Percentiles rank a stretch among this genome's conserved stretches.
phyloP scores from a whole-genome alignment of 2,888 invertebrate species.

The Luperina testacea region DNA sequence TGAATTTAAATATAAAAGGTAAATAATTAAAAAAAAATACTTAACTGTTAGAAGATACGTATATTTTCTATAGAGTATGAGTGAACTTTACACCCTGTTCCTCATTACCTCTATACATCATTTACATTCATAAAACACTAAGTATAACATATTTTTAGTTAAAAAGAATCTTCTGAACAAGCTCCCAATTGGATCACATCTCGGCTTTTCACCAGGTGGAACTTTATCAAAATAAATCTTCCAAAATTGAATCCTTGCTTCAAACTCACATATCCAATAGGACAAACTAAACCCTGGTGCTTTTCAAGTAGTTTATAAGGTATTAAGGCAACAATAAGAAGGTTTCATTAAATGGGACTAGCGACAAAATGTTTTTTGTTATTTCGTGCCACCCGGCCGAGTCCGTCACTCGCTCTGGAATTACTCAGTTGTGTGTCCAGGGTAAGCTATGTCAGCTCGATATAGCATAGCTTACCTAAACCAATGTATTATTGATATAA shows the following conservation, averaged over 20 bases:
- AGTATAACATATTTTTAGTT: not conserved
- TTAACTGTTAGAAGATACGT: not conserved
- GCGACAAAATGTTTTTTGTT: constrained; percentile 69
- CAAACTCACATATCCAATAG: constrained; percentile 18
- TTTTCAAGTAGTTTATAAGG: constrained; percentile 48
- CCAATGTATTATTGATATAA: not conserved
- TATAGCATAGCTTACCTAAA: too few species aligned
- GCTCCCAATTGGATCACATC: constrained; percentile 1
- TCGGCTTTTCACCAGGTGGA: constrained; percentile 8
- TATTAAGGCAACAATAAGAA: constrained; percentile 59
- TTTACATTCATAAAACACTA: not conserved
- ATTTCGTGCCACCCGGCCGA: constrained; percentile 48
- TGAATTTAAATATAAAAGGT: constrained; percentile 14
- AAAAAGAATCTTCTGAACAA: not conserved
- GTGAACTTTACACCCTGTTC: too few species aligned
- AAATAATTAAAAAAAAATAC: constrained; percentile 10
- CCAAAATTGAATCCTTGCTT: constrained; percentile 2
- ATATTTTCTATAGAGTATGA: too few species aligned
- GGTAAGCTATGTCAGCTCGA: not conserved
- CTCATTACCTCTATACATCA: too few species aligned
- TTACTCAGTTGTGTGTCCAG: constrained; percentile 51
- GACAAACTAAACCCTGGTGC: not conserved
- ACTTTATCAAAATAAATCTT: constrained; percentile 4
- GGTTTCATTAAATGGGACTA: constrained; percentile 64
- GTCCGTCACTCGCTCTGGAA: constrained; percentile 59